Base-by-base conservation (phyloP, 1,140 invertebrate genomes). In the Venustaconcha ellipsiformis region DNA sequence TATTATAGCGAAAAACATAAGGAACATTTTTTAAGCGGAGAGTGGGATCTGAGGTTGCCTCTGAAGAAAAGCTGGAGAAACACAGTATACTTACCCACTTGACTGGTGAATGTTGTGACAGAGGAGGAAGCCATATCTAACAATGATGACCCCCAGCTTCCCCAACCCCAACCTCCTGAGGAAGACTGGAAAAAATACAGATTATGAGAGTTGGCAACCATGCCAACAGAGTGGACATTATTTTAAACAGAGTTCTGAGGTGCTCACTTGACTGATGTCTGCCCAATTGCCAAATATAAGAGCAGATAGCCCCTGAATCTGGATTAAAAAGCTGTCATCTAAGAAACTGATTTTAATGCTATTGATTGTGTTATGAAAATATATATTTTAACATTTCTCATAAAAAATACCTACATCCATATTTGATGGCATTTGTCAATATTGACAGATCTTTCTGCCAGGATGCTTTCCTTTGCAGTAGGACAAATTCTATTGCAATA, bases 91-190 rank as follows among this genome's bases (percentile, higher is more conserved):
- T 86, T 80, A 90, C 90, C 94, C 15, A 96, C 94, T 86, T 95
- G 94, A 80, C 86, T 94, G 1, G 94, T 95, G 56, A 97, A 90
- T 23, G 93, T 94, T 17, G 93, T 92, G 14, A 96, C 93, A 37
- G 94, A 92, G 64, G 92, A 92, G 30, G 92, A 92, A 6, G 95
- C 95, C 20, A 94, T 93, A 74, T 92, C 94, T 20, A 96, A 85
- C 5, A 96, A 86, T 0, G 94, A 94, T 63, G 93, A 92, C 17
- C 95, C 93, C 70, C 93, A 93, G 90, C 91, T 92, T 57, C 88
- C 90, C 75, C 94, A 91, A 55, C 82, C 74, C 81, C 89, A 93
- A 93, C 94, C 95, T 55, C 90, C 88, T 48, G 37, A 48, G 37
- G 37, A 48, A 66, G 69, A 76, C 73, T 76, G 60, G 12, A 77